These are phyloP conservation scores for Elegia similella DNA, from an alignment of 2,888 invertebrate genomes.

Conservation along the genomic window DNA sequence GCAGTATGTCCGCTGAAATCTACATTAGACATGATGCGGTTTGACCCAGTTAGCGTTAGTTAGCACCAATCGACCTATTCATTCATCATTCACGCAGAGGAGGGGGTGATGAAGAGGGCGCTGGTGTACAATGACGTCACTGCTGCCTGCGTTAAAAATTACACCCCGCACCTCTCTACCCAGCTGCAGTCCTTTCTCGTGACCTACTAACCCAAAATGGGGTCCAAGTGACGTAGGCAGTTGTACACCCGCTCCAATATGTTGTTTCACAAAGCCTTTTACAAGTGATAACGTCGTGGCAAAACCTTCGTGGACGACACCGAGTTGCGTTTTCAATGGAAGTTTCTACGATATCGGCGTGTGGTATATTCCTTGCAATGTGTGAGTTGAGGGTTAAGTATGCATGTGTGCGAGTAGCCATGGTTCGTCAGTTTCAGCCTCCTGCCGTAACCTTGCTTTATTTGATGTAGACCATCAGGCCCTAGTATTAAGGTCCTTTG, in stretches of 20 bases:
- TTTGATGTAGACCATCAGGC: slow-evolving; percentile 31
- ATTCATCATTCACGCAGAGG: slow-evolving; percentile 69
- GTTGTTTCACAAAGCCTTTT: slow-evolving; percentile 30
- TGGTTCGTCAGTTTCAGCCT: slow-evolving; percentile 29
- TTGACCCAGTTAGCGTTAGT: slow-evolving; percentile 48
- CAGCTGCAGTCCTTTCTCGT: slow-evolving; percentile 68
- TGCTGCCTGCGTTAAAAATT: slow-evolving; percentile 62
- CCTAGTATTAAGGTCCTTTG: slow-evolving; percentile 20
- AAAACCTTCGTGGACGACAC: slow-evolving; percentile 44
- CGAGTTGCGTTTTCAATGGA: slow-evolving; percentile 68
- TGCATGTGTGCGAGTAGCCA: slow-evolving; percentile 36
- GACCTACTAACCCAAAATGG: slow-evolving; percentile 78
- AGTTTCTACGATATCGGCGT: slow-evolving; percentile 47
- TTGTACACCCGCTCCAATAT: slow-evolving; percentile 52
- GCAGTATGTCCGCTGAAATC: not conserved
- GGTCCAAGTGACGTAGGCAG: slow-evolving; percentile 67
- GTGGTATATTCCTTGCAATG: slow-evolving; percentile 29
- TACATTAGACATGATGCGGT: slow-evolving; percentile 23
- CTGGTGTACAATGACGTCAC: slow-evolving; percentile 64
- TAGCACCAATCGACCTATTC: slow-evolving; percentile 60
- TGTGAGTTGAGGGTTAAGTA: slow-evolving; percentile 37
- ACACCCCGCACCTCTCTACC: slow-evolving; percentile 48
- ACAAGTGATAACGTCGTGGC: slow-evolving; percentile 25
- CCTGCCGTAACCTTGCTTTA: slow-evolving; percentile 37
- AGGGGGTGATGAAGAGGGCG: slow-evolving; percentile 45